Conservation (phyloP, 1,140 invertebrate species). For the Hycleus phaleratus region DNA sequence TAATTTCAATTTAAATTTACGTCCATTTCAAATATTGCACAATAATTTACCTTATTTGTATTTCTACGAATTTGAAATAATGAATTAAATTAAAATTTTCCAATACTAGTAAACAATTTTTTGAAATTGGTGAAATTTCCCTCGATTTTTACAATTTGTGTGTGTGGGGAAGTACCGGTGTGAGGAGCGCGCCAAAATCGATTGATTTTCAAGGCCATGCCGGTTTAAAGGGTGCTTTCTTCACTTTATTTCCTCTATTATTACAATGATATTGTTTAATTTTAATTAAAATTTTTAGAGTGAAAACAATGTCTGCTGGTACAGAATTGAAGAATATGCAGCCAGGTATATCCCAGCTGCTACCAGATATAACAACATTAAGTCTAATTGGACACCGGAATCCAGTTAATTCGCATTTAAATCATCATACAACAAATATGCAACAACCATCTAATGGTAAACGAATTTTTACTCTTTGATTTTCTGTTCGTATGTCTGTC, state of each 20-base stretch:
- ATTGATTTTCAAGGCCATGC: no score
- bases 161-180: no score
- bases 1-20: no score
- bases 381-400: slow-evolving; percentile 35
- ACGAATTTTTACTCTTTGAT: neutral
- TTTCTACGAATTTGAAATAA: no score
- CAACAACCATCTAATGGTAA: slow-evolving; percentile 33
- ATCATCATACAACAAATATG: slow-evolving; percentile 25
- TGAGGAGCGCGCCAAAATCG: no score
- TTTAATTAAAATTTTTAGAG: slow-evolving; percentile 1
- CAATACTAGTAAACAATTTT: no score
- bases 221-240: no score
- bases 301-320: slow-evolving; percentile 31
- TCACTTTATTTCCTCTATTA: neutral
- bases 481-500: neutral
- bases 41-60: no score
- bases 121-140: no score
- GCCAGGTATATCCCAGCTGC: slow-evolving; percentile 31
- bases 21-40: no score
- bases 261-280: neutral
- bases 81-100: no score
- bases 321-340: slow-evolving; percentile 35
- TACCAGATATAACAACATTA: slow-evolving; percentile 35
- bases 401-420: slow-evolving; percentile 29
- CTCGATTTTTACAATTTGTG: no score